Conservation (phyloP, 2,888 invertebrate genomes). For the Choristoneura rosaceana region DNA sequence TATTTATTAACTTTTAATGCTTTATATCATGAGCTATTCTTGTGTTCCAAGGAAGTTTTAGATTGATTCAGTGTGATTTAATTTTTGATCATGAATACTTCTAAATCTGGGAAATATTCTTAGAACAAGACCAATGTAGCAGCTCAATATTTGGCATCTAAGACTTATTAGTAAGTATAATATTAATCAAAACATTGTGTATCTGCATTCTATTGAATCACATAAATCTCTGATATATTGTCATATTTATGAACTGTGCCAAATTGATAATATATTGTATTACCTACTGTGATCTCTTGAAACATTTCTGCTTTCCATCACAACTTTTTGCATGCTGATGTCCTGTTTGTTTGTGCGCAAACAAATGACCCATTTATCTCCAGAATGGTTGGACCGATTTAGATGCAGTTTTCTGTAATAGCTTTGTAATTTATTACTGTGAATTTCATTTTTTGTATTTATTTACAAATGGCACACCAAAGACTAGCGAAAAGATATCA, state of each 20-base stretch:
- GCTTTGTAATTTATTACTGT: too few species aligned
- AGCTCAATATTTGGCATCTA: constrained; percentile 2
- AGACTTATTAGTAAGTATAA: background rate
- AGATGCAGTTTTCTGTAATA: too few species aligned
- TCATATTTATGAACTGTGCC: constrained; percentile 11
- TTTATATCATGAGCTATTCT: background rate
- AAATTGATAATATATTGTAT: constrained; percentile 15
- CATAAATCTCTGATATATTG: constrained; percentile 17
- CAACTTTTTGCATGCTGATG: constrained; percentile 15
- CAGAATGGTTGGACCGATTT: too few species aligned
- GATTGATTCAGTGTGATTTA: background rate
- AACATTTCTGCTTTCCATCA: constrained; percentile 32
- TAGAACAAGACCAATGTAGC: constrained; percentile 4
- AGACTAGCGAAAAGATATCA: constrained; percentile 40
- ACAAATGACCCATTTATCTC: too few species aligned
- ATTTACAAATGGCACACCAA: constrained; percentile 42
- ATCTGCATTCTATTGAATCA: constrained; percentile 11
- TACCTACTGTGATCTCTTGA: constrained; percentile 6
- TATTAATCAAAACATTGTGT: background rate
- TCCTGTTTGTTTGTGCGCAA: background rate
- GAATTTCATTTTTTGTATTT: constrained; percentile 24
- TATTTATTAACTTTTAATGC: constrained; percentile 6
- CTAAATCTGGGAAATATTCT: background rate
- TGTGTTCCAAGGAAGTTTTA: background rate
- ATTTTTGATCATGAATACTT: background rate